A percentile compares a stretch with the other conserved stretches of the same genome.
phyloP scores from a whole-genome alignment of 2,113 vertebrate genomes.

The Cynoglossus semilaevis region DNA sequence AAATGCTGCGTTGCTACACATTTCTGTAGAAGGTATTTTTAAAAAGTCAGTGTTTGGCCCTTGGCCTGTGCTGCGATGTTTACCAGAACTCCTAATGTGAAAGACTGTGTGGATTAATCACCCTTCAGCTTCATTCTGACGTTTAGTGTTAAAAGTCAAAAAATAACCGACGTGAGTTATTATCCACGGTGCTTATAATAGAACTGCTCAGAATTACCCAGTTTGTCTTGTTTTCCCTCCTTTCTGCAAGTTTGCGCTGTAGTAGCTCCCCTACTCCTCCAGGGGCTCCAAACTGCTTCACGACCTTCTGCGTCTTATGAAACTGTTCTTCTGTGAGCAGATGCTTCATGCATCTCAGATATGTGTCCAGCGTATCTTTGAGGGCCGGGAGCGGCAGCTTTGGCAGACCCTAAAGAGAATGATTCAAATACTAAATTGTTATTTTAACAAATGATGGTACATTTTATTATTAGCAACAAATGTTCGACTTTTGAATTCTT shows the following conservation, averaged over 20 bases:
- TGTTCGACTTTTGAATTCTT: too few species aligned
- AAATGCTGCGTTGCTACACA: too few species aligned
- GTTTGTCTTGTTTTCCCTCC: slow-evolving; percentile 80
- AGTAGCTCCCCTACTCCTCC: slow-evolving; percentile 86
- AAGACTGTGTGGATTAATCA: too few species aligned
- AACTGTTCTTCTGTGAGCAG: slow-evolving; percentile 88
- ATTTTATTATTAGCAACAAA: too few species aligned
- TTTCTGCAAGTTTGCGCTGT: slow-evolving; percentile 85
- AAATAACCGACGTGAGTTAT: neutral
- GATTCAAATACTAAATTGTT: too few species aligned
- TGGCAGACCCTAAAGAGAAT: slow-evolving; percentile 76
- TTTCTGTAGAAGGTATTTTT: too few species aligned
- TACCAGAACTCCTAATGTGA: too few species aligned
- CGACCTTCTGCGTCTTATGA: slow-evolving; percentile 76
- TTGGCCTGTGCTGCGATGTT: too few species aligned
- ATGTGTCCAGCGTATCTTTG: slow-evolving; percentile 84
- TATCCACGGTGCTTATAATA: neutral
- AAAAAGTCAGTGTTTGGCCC: too few species aligned
- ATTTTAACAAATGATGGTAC: too few species aligned
- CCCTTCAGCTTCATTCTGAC: too few species aligned
- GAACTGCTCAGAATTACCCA: slow-evolving; percentile 81
- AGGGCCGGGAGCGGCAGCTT: slow-evolving; percentile 89
- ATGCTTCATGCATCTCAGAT: slow-evolving; percentile 85
- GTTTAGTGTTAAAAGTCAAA: too few species aligned
- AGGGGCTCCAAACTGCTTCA: slow-evolving; percentile 81